Evolutionary conservation across 37 sponge, comb jelly and placozoan species (phyloP).

Genomic region (Corticium candelabrum): DNA sequence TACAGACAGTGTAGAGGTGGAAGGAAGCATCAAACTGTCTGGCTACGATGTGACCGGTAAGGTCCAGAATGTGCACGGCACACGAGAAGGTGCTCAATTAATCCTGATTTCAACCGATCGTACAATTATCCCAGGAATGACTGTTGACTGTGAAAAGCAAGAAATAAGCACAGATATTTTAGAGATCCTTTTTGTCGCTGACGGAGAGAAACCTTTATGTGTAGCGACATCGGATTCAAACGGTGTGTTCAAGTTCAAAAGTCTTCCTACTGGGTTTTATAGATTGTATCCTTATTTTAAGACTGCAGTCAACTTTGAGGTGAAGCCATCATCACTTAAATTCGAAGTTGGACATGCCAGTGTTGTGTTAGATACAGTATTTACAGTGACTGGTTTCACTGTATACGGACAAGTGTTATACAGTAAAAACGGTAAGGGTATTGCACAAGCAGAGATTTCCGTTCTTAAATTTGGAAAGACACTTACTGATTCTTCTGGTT

Average conservation of each 20-base stretch:
- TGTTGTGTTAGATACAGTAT: slow-evolving; percentile 39
- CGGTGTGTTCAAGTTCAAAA: slow-evolving; percentile 44
- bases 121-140: not conserved
- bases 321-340: slow-evolving; percentile 43
- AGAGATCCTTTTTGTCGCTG: not conserved
- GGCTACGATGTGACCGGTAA: slow-evolving; percentile 69
- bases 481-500: not conserved
- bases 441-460: not conserved
- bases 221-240: slow-evolving; percentile 19
- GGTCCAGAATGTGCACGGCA: slow-evolving; percentile 9
- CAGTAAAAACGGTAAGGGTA: not conserved
- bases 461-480: not conserved
- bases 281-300: slow-evolving; percentile 58
- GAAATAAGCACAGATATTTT: not conserved
- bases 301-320: slow-evolving; percentile 58
- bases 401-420: slow-evolving; percentile 52
- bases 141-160: not conserved
- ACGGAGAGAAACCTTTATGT: slow-evolving; percentile 24
- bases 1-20: slow-evolving; percentile 19
- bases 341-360: slow-evolving; percentile 49
- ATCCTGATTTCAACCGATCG: not conserved
- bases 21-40: slow-evolving; percentile 23
- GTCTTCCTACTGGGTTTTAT: slow-evolving; percentile 62
- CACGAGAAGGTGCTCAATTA: slow-evolving; percentile 13
- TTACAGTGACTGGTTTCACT: slow-evolving; percentile 79